Conservation (phyloP, 2,113 vertebrate species). For the Pygoscelis antarcticus region DNA sequence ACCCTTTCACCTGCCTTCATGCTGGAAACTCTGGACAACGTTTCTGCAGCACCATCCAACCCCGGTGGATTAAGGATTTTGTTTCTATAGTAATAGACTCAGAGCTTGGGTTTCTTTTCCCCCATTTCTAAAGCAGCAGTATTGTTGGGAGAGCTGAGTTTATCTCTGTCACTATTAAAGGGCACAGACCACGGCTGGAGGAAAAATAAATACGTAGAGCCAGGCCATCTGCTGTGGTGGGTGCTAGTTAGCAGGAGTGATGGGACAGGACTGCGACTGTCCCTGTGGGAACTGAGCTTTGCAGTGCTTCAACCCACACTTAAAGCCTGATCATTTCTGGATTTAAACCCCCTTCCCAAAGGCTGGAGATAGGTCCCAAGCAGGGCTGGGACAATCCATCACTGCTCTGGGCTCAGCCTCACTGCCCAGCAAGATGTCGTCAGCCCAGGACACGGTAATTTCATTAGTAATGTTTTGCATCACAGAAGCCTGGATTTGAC, state of each 20-base stretch:
- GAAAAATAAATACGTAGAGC: not conserved
- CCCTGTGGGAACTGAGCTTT: not conserved
- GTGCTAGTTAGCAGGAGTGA: not conserved
- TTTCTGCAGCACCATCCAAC: not conserved
- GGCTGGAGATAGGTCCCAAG: not conserved
- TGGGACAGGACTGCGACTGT: not conserved
- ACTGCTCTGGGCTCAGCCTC: not conserved
- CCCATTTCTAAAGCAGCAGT: not conserved
- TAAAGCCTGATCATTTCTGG: not conserved
- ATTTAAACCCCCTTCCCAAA: not conserved
- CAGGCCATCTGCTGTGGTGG: not conserved
- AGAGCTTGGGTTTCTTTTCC: not conserved
- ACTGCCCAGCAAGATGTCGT: not conserved
- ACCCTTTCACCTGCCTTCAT: constrained; percentile 40
- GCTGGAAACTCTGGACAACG: not conserved
- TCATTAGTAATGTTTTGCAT: constrained; percentile 10
- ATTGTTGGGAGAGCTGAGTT: not conserved
- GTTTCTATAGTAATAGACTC: not conserved
- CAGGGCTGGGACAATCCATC: not conserved
- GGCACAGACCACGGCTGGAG: not conserved
- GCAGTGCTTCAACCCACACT: not conserved
- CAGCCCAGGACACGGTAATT: not conserved
- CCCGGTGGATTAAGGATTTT: not conserved
- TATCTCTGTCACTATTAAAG: not conserved
- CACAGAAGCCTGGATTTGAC: constrained; percentile 22